phyloP scores from a whole-genome alignment of 2,888 invertebrate genomes.

The Acronicta alni region DNA sequence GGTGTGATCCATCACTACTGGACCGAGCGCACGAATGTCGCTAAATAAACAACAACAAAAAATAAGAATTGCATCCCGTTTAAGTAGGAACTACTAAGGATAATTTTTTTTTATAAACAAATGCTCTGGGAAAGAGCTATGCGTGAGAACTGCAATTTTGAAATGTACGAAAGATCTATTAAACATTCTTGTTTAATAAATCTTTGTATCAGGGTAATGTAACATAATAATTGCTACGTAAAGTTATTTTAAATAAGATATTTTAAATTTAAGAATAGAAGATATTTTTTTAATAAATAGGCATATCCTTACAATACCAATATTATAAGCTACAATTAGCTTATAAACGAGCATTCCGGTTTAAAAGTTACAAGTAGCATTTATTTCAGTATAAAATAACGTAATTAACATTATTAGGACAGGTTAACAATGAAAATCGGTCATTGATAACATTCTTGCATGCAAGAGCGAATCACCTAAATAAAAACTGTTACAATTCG shows the following conservation, averaged over 20 bases:
- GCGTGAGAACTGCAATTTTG: background rate
- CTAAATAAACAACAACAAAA: conserved; percentile 39
- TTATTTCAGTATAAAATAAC: background rate
- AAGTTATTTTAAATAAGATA: too few relatives aligned
- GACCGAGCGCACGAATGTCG: conserved; percentile 32
- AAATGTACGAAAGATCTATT: background rate
- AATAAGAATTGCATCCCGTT: conserved; percentile 2
- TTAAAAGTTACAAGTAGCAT: too few relatives aligned
- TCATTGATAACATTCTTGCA: conserved; percentile 10
- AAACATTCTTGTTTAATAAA: too few relatives aligned
- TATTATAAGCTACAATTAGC: too few relatives aligned
- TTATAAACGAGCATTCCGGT: too few relatives aligned
- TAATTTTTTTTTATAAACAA: conserved; percentile 6
- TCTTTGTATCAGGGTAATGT: too few relatives aligned
- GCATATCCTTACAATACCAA: too few relatives aligned
- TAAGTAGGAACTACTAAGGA: conserved; percentile 24
- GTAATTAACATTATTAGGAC: conserved; percentile 21
- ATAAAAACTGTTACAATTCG: conserved; percentile 34
- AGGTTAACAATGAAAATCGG: conserved; percentile 17
- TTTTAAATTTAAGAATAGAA: too few relatives aligned
- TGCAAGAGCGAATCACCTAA: conserved; percentile 31
- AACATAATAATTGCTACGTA: too few relatives aligned
- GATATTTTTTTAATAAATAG: too few relatives aligned
- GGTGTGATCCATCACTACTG: conserved; percentile 62
- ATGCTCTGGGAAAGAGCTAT: background rate